These are phyloP conservation scores for Odontamblyopus lacepedii DNA, from an alignment of 2,797 vertebrate species.

Conservation along the genomic window DNA sequence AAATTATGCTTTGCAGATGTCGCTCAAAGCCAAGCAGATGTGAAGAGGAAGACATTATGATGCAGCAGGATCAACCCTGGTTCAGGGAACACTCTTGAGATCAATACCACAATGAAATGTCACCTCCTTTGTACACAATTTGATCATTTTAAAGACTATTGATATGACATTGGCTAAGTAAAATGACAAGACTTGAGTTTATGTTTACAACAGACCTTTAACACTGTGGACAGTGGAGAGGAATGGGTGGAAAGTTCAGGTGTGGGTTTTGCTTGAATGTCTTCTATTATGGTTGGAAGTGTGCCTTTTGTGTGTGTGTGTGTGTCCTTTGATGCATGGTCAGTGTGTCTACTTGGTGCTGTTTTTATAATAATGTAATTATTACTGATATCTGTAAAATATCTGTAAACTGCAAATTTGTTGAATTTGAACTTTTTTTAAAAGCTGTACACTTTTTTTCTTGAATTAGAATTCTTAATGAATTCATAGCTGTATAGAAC, in stretches of 20 bases:
- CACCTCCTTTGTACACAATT: constrained; percentile 49
- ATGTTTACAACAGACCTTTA: constrained; percentile 83
- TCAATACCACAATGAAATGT: constrained; percentile 37
- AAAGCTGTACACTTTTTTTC: constrained; percentile 67
- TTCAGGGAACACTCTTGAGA: constrained; percentile 22
- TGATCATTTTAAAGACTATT: constrained; percentile 61
- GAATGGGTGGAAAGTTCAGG: constrained; percentile 37
- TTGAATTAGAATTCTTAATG: constrained; percentile 71
- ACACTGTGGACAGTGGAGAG: constrained; percentile 78
- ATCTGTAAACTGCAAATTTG: constrained; percentile 66
- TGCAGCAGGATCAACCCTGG: constrained; percentile 47
- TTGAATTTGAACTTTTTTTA: constrained; percentile 57
- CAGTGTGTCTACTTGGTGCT: constrained; percentile 77
- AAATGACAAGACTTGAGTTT: constrained; percentile 61
- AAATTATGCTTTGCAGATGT: constrained; percentile 82
- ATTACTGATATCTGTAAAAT: constrained; percentile 72
- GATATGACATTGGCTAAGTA: constrained; percentile 54
- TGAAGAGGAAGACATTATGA: constrained; percentile 94
- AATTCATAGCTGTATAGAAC: constrained; percentile 71
- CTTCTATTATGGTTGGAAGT: constrained; percentile 34
- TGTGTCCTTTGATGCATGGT: constrained; percentile 75
- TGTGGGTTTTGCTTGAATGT: not conserved
- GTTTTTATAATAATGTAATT: constrained; percentile 73
- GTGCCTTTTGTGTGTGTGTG: constrained; percentile 43
- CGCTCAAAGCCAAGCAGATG: constrained; percentile 92